These are phyloP conservation scores for Aricia agestis DNA, from an alignment of 1,140 invertebrate species.

Conservation along the genomic window DNA sequence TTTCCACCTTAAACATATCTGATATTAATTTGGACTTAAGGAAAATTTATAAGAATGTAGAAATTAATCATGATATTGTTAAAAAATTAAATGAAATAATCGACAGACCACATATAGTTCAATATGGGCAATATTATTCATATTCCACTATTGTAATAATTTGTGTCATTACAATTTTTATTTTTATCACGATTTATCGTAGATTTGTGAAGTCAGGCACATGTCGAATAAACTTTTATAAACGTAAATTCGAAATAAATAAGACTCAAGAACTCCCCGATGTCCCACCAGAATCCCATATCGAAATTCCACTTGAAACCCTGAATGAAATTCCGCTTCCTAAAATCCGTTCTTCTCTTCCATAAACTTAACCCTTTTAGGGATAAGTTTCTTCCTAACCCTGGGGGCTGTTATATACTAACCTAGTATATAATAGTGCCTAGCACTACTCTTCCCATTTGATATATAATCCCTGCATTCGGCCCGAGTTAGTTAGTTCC, in stretches of 20 bases:
- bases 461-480: not conserved
- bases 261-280: not conserved
- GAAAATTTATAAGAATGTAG: not conserved
- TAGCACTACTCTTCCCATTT: not conserved
- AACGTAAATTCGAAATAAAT: not conserved
- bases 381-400: not conserved
- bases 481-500: not conserved
- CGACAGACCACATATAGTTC: constrained; percentile 5
- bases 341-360: not conserved
- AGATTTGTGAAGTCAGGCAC: not conserved
- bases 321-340: not conserved
- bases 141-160: not conserved
- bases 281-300: not conserved
- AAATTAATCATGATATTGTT: not conserved
- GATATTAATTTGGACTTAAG: constrained; percentile 2
- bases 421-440: not conserved
- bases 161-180: not conserved
- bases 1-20: not conserved
- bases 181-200: not conserved
- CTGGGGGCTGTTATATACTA: not conserved
- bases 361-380: not conserved
- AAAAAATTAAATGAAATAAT: constrained; percentile 4
- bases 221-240: not conserved
- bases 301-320: not conserved
- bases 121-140: constrained; percentile 5